Conservation (phyloP, 2,113 vertebrate species). For the Tylochromis polylepis region DNA sequence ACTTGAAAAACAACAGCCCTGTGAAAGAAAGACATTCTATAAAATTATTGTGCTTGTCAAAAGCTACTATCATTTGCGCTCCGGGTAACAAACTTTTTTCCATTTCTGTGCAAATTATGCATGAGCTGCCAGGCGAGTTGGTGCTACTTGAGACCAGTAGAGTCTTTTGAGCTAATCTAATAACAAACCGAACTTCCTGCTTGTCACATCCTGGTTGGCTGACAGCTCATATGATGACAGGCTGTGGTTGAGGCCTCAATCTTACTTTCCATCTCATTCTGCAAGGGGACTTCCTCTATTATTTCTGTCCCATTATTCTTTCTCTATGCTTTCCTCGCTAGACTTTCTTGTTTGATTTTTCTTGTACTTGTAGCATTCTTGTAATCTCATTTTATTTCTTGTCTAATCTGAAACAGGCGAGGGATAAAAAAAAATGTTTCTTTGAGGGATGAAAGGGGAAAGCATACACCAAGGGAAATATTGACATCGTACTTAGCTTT, state of each 20-base stretch:
- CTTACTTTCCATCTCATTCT: slow-evolving; percentile 13
- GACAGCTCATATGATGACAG: slow-evolving; percentile 42
- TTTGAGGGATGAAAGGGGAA: background rate
- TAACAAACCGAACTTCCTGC: slow-evolving; percentile 46
- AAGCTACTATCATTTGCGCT: background rate
- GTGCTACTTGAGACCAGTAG: background rate
- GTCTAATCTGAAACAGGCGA: background rate
- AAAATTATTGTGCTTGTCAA: background rate
- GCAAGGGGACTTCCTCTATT: background rate
- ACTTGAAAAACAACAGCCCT: background rate
- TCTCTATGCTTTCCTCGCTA: background rate
- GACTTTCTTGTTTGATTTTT: background rate
- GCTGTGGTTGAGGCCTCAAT: slow-evolving; percentile 34
- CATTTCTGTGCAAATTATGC: background rate
- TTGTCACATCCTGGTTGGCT: slow-evolving; percentile 50
- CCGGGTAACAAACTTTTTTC: background rate
- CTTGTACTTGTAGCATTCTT: background rate
- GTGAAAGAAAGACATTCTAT: background rate
- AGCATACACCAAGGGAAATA: background rate
- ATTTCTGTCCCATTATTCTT: background rate
- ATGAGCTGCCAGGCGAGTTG: background rate
- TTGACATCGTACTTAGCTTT: background rate
- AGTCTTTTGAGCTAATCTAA: background rate
- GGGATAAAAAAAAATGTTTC: background rate
- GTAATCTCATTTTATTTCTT: background rate